Conservation (phyloP, 2,888 invertebrate genomes). For the Phrixothrix hirtus region DNA sequence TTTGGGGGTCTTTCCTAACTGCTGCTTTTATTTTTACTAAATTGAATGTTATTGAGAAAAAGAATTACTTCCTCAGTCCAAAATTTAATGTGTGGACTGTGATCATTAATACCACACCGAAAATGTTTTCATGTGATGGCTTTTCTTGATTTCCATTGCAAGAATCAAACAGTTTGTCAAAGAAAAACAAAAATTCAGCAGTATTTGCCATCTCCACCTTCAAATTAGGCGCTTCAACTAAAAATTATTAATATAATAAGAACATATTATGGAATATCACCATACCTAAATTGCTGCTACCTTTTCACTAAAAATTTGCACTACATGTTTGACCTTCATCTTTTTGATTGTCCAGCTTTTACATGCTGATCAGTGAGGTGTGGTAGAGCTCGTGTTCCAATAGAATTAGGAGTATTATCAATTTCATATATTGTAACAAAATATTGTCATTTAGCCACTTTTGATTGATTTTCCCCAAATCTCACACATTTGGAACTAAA, state of each 20-base stretch:
- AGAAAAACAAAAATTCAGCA: constrained; percentile 7
- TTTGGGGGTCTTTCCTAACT: too few relatives aligned
- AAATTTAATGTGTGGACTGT: constrained; percentile 1
- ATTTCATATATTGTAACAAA: too few relatives aligned
- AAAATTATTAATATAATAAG: background rate
- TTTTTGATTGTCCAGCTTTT: too few relatives aligned
- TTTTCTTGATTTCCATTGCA: constrained; percentile 7
- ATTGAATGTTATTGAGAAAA: too few relatives aligned
- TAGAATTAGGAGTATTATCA: too few relatives aligned
- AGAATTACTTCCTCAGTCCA: constrained; percentile 7
- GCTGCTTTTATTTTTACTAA: too few relatives aligned
- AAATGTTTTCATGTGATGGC: constrained; percentile 1
- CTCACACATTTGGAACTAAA: too few relatives aligned
- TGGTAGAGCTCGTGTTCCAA: too few relatives aligned
- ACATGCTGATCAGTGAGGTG: constrained; percentile 1
- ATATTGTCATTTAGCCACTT: too few relatives aligned
- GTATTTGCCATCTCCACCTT: constrained; percentile 13
- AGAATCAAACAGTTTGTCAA: constrained; percentile 13
- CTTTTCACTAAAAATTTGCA: too few relatives aligned
- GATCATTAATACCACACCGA: constrained; percentile 5
- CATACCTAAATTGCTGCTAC: background rate
- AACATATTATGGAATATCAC: background rate
- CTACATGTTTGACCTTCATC: too few relatives aligned
- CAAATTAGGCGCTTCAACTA: constrained; percentile 1
- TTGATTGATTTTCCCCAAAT: background rate